A percentile compares a stretch with the other conserved stretches of the same genome.
Evolutionary conservation across 2,888 invertebrate species (phyloP).

Genomic region (Epinotia ramella): DNA sequence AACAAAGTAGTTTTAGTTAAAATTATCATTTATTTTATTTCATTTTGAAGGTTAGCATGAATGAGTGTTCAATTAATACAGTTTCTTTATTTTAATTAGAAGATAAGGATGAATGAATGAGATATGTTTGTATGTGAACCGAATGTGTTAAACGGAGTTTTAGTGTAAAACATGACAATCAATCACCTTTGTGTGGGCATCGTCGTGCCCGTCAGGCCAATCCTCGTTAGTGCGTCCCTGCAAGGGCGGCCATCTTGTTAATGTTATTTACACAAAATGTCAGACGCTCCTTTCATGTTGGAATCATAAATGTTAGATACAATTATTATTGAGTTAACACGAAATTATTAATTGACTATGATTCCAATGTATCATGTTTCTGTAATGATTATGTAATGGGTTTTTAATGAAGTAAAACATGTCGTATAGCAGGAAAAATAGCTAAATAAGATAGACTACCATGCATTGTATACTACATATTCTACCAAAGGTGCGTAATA

Average conservation of each 20-base stretch:
- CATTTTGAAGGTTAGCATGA: no score
- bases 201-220: slow-evolving; percentile 80
- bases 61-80: neutral
- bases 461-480: slow-evolving; percentile 50
- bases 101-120: neutral
- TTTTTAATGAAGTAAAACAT: slow-evolving; percentile 33
- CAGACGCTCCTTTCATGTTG: slow-evolving; percentile 51
- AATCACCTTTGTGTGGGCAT: slow-evolving; percentile 82
- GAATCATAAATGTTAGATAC: slow-evolving; percentile 52
- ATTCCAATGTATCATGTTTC: slow-evolving; percentile 26
- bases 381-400: slow-evolving; percentile 31
- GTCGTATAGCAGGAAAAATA: slow-evolving; percentile 24
- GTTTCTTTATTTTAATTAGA: neutral
- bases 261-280: slow-evolving; percentile 78
- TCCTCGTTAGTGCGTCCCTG: slow-evolving; percentile 79
- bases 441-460: slow-evolving; percentile 42
- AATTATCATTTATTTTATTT: no score
- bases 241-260: slow-evolving; percentile 75
- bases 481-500: slow-evolving; percentile 48
- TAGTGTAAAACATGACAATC: slow-evolving; percentile 54
- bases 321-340: slow-evolving; percentile 31
- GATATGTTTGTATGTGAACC: slow-evolving; percentile 26
- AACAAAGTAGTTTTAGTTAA: neutral
- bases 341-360: slow-evolving; percentile 25
- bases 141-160: slow-evolving; percentile 34